Percentiles rank a stretch among this genome's conserved stretches.
Evolutionary conservation across 2,113 vertebrate species (phyloP).

Genomic region (Synodontis membranacea): DNA sequence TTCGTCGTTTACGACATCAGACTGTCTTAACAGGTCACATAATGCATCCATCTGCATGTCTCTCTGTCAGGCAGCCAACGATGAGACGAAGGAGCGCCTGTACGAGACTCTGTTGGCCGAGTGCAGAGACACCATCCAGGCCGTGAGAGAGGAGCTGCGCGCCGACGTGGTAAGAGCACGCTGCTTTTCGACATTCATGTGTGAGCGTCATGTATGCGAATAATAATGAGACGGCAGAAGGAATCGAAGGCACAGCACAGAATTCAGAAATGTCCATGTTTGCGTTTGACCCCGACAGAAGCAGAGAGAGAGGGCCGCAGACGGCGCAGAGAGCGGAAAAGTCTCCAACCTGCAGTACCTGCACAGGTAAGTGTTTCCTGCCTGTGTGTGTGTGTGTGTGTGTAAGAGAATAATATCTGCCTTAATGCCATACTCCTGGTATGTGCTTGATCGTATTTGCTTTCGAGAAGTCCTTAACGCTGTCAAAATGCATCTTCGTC

Average conservation of each 20-base stretch:
- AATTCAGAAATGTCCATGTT: background rate
- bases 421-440: background rate
- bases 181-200: background rate
- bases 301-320: conserved; percentile 83
- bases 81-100: conserved; percentile 94
- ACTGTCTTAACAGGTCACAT: no score
- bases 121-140: conserved; percentile 96
- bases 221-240: background rate
- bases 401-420: background rate
- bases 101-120: conserved; percentile 94
- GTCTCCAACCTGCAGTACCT: conserved; percentile 94
- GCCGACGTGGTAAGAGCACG: conserved; percentile 80
- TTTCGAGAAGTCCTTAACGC: background rate
- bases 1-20: background rate
- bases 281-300: conserved; percentile 73
- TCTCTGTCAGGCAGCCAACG: conserved; percentile 81
- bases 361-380: conserved; percentile 81
- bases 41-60: background rate
- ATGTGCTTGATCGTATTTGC: background rate
- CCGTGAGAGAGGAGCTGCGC: conserved; percentile 91
- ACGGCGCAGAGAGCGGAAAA: conserved; percentile 81
- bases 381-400: background rate
- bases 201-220: background rate
- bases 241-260: background rate
- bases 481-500: background rate